Evolutionary conservation across 2,113 vertebrate genomes (phyloP).

Genomic region (Gavialis gangeticus): DNA sequence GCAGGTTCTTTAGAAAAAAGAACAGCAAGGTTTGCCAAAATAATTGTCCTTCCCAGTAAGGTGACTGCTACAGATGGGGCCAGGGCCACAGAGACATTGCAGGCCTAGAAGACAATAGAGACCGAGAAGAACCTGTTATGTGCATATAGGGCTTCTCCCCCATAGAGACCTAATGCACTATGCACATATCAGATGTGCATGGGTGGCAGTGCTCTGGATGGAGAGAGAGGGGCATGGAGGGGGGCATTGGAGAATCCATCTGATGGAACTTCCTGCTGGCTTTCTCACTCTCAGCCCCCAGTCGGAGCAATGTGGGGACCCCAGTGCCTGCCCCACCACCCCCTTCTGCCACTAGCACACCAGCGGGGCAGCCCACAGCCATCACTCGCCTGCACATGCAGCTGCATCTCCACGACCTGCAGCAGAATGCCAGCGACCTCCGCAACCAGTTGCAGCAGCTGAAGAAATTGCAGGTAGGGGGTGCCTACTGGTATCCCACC

Average conservation of each 20-base stretch:
- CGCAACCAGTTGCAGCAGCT: conserved; percentile 93
- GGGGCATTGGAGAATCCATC: background rate
- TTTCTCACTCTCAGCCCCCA: conserved; percentile 13
- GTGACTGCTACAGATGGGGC: background rate
- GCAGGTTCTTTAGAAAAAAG: fast-evolving
- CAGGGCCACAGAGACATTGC: background rate
- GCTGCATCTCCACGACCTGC: conserved; percentile 93
- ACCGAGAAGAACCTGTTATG: background rate
- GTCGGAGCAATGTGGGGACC: conserved; percentile 76
- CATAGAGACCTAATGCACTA: background rate
- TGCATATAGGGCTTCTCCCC: too few species aligned
- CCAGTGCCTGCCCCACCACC: conserved; percentile 83
- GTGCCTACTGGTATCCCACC: fast-evolving
- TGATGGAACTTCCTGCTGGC: background rate
- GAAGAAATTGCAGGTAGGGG: conserved; percentile 90
- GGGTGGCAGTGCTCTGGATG: too few species aligned
- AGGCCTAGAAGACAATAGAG: background rate
- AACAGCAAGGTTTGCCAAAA: fast-evolving
- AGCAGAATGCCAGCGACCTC: conserved; percentile 94
- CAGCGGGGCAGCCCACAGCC: conserved; percentile 82
- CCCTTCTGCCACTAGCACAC: conserved; percentile 76
- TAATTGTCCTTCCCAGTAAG: too few species aligned
- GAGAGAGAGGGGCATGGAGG: background rate
- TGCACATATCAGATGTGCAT: too few species aligned
- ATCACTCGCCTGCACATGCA: conserved; percentile 93